Evolutionary conservation across 2,797 vertebrate genomes (phyloP).

Genomic region (Smutsia gigantea): DNA sequence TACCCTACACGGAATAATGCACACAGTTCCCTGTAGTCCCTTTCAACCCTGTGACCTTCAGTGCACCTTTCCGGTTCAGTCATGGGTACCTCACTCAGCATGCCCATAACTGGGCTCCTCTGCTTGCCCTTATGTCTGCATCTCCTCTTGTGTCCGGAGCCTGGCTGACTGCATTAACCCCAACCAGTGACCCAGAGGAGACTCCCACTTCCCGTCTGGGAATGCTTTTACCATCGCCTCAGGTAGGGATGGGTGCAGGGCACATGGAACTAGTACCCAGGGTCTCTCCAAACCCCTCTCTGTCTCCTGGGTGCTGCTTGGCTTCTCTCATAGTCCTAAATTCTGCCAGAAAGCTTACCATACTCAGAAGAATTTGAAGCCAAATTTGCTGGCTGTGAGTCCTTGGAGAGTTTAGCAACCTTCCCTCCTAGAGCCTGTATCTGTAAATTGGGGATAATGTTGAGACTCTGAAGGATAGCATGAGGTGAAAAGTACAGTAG

Average conservation of each 20-base stretch:
- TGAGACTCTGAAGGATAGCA: not conserved
- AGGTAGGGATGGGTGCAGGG: not conserved
- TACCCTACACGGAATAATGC: not conserved
- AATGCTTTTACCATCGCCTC: not conserved
- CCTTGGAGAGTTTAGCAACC: not conserved
- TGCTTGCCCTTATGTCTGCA: no score
- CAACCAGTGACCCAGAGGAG: not conserved
- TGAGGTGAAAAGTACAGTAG: not conserved
- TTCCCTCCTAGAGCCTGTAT: not conserved
- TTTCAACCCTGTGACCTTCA: not conserved
- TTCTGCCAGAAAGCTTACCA: not conserved
- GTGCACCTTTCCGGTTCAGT: not conserved
- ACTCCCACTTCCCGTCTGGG: not conserved
- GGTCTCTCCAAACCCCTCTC: not conserved
- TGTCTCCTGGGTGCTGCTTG: not conserved
- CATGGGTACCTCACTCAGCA: not conserved
- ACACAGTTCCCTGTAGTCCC: not conserved
- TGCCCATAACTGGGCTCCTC: not conserved
- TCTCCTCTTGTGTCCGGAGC: not conserved
- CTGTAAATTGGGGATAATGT: not conserved
- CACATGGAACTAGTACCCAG: no score
- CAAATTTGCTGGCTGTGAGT: slow-evolving; percentile 3
- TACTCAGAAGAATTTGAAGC: not conserved
- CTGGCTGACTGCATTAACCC: not conserved
- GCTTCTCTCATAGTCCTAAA: not conserved